Evolutionary conservation across 92 coral and sea anemone genomes (phyloP).

Genomic region (Porites lobata): DNA sequence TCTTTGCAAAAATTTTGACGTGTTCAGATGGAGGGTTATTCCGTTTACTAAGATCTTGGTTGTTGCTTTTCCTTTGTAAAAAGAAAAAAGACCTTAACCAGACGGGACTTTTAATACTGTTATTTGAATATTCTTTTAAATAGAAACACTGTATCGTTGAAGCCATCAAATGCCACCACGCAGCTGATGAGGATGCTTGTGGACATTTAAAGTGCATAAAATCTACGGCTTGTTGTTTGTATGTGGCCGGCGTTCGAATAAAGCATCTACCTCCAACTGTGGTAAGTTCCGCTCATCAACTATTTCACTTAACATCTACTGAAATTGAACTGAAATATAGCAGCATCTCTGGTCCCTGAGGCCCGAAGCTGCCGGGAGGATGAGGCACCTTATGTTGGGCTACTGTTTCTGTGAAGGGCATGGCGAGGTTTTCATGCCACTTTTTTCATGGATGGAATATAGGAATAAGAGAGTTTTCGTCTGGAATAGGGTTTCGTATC

Average conservation of each 20-base stretch:
- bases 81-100: background rate
- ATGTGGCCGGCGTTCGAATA: background rate
- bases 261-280: background rate
- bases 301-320: background rate
- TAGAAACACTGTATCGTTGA: conserved; percentile 2
- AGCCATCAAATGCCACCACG: background rate
- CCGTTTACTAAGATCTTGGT: too few relatives aligned
- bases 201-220: conserved; percentile 21
- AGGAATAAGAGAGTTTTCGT: too few relatives aligned
- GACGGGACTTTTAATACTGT: background rate
- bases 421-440: too few relatives aligned
- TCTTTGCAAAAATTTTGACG: too few relatives aligned
- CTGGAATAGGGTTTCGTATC: too few relatives aligned
- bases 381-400: too few relatives aligned
- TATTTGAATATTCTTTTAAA: background rate
- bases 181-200: conserved; percentile 35
- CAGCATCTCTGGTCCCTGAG: too few relatives aligned
- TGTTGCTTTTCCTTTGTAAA: background rate
- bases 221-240: background rate
- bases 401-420: too few relatives aligned
- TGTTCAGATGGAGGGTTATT: too few relatives aligned
- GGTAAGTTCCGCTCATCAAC: background rate
- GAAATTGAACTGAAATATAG: too few relatives aligned
- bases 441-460: too few relatives aligned
- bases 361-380: too few relatives aligned